Conservation (phyloP, 2,113 vertebrate species). For the Todiramphus saurophagus region DNA sequence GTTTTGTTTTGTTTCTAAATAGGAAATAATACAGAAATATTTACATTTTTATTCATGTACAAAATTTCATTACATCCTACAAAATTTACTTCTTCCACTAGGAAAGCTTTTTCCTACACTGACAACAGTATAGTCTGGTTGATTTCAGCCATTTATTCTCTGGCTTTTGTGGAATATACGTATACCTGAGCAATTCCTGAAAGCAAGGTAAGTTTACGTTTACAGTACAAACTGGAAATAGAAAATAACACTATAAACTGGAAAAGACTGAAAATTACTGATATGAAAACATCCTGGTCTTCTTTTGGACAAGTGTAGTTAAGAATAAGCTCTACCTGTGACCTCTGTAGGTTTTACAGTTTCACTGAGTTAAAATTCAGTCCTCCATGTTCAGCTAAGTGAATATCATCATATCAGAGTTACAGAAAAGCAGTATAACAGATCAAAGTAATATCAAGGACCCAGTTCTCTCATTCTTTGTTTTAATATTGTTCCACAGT, state of each 20-base stretch:
- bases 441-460: neutral
- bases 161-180: neutral
- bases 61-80: neutral
- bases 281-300: neutral
- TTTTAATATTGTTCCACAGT: neutral
- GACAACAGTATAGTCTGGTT: neutral
- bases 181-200: neutral
- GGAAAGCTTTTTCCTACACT: neutral
- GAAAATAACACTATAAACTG: neutral
- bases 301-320: neutral
- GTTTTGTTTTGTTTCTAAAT: neutral
- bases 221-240: neutral
- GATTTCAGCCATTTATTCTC: neutral
- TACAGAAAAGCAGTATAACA: neutral
- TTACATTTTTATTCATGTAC: neutral
- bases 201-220: neutral
- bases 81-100: neutral
- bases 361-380: neutral
- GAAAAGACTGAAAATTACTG: neutral
- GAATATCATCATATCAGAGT: neutral
- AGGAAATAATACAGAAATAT: neutral
- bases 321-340: neutral
- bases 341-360: neutral
- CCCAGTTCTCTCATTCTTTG: neutral
- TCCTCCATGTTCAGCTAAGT: neutral